These are phyloP conservation scores for Crocuta crocuta DNA, from an alignment of 2,113 vertebrate species.

Conservation along the genomic window DNA sequence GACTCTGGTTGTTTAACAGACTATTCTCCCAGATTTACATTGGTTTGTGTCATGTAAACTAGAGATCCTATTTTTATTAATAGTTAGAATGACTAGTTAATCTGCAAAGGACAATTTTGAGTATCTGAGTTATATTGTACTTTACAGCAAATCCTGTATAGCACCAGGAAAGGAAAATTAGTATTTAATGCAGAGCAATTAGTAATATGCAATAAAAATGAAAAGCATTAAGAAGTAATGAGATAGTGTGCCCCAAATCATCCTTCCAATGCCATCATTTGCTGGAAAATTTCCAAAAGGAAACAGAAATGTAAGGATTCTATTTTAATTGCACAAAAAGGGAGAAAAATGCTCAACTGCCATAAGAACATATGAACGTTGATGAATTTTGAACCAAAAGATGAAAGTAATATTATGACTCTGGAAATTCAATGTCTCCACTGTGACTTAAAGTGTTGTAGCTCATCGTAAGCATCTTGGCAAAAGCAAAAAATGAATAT, in stretches of 20 bases:
- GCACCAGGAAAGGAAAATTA: neutral
- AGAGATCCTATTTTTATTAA: neutral
- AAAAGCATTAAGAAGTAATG: neutral
- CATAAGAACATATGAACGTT: neutral
- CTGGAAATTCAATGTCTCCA: neutral
- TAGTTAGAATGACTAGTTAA: neutral
- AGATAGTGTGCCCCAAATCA: neutral
- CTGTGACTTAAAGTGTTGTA: neutral
- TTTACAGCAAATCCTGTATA: neutral
- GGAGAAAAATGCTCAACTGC: neutral
- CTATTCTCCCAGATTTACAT: neutral
- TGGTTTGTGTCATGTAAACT: neutral
- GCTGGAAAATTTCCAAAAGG: neutral
- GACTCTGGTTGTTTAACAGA: neutral
- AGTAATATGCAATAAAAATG: neutral
- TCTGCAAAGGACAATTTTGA: neutral
- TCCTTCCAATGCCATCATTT: neutral
- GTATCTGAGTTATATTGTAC: neutral
- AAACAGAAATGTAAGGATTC: neutral
- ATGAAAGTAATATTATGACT: neutral
- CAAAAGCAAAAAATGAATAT: slow-evolving; percentile 18
- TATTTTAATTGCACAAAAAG: neutral
- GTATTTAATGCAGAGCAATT: neutral
- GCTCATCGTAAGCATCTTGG: neutral
- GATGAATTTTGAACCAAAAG: slow-evolving; percentile 34